Conservation (phyloP, 2,888 invertebrate genomes). For the Drosophila merina region DNA sequence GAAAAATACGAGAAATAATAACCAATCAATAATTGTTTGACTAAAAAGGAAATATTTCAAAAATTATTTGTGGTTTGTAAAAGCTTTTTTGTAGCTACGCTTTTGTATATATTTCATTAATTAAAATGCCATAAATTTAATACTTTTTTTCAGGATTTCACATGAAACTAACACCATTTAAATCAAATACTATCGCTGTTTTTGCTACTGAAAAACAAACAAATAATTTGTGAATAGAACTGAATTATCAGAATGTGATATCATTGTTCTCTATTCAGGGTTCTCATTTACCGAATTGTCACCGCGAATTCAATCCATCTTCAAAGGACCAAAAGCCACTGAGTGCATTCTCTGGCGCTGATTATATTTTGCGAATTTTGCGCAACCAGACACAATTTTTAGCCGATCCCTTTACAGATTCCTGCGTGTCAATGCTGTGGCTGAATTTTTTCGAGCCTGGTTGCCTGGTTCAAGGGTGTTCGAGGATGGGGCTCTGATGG, state of each 20-base stretch:
- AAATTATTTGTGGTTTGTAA: background rate
- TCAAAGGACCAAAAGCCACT: conserved; percentile 12
- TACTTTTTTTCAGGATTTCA: background rate
- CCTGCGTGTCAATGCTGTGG: conserved; percentile 54
- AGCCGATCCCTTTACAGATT: conserved; percentile 56
- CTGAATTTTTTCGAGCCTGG: conserved; percentile 10
- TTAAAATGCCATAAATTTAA: background rate
- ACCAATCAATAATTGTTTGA: background rate
- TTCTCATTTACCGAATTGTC: background rate
- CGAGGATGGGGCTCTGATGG: too few species aligned
- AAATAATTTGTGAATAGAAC: background rate
- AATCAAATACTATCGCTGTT: too few species aligned
- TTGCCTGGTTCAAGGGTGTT: background rate
- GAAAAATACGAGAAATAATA: background rate
- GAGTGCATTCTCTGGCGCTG: conserved; percentile 13
- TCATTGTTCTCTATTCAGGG: background rate
- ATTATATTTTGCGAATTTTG: conserved; percentile 10
- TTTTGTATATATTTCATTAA: too few species aligned
- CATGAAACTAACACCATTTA: too few species aligned
- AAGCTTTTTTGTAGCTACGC: background rate
- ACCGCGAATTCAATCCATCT: background rate
- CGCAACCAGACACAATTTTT: background rate
- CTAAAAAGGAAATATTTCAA: background rate
- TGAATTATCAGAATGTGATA: background rate
- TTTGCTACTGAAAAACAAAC: too few species aligned